Base-by-base conservation (phyloP, 2,113 vertebrate species). In the Camelus dromedarius region DNA sequence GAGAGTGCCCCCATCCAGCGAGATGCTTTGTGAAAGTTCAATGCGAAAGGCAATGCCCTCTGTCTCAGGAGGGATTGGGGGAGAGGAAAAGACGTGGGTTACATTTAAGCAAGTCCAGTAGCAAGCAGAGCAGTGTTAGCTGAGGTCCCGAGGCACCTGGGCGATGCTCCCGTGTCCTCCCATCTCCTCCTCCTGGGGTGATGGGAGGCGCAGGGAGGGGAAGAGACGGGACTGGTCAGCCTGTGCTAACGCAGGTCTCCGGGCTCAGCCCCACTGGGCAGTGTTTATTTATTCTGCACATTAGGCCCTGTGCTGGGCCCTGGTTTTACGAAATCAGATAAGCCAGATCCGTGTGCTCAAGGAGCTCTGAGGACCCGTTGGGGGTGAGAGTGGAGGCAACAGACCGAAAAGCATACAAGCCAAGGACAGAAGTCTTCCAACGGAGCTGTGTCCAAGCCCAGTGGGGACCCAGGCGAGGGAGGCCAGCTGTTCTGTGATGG, bases 21-120 rank as follows among this genome's bases (percentile, higher is more conserved):
- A 75, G 70, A 87, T 15, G n/a, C 42, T 96, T 87, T 69, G 87
- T 86, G 79, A 90, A 88, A 91, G 83, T 75, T 75, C 83, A 13
- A 2, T 6, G 32, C 2, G 5, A 93, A 81, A 94, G 62, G 52
- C 46, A 10, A 10, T 50, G n/a, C 84, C 50, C 54, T 80, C 30
- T 64, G 69, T 91, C 50, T 56, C 8, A 62, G 58, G 52, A 58
- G n/a, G 11, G 10, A 62, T 66, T 19, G 66, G 62, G 54, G 79
- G 10, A n/a, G 52, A 35, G 58, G 46, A 30, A 30, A 69, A 67
- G 20, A 10, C 0, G 0, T 4, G 24, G 5, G 15, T 60, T 8
- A 13, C 24, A 2, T 19, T 32, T 30, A 54, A 64, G 5, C 16
- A 1, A 5, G 28, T 1, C 9, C 64, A 11, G 9, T 8, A 52